phyloP scores from a whole-genome alignment of 2,113 vertebrate species.

The Notarius quadriscutis region DNA sequence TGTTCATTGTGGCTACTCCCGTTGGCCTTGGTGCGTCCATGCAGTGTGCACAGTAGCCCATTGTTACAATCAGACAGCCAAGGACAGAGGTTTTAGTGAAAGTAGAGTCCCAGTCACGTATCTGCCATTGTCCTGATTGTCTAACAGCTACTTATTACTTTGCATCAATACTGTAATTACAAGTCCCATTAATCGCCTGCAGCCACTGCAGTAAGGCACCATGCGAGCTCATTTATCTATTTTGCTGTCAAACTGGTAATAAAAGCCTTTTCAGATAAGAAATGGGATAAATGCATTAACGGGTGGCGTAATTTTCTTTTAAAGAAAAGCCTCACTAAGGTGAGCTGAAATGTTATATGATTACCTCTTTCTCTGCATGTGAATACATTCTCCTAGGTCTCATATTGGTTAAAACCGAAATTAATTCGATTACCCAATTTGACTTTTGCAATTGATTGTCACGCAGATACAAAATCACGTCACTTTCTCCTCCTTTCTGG shows the following conservation, averaged over 20 bases:
- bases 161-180: constrained; percentile 66
- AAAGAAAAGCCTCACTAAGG: background rate
- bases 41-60: constrained; percentile 39
- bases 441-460: background rate
- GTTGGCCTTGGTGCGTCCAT: constrained; percentile 8
- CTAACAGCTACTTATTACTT: constrained; percentile 57
- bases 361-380: background rate
- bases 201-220: constrained; percentile 41
- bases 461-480: background rate
- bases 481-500: background rate
- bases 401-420: background rate
- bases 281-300: constrained; percentile 55
- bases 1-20: constrained; percentile 8
- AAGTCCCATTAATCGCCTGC: constrained; percentile 58
- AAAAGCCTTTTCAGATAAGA: constrained; percentile 55
- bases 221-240: constrained; percentile 53
- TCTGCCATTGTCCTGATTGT: constrained; percentile 56
- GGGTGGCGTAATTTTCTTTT: constrained; percentile 54
- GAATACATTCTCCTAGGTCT: background rate
- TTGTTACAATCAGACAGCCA: constrained; percentile 53
- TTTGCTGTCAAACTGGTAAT: constrained; percentile 52
- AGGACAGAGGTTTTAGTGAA: constrained; percentile 20
- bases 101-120: constrained; percentile 46
- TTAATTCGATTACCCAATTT: too few relatives aligned
- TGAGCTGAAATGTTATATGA: background rate